phyloP scores from a whole-genome alignment of 2,888 invertebrate genomes.

The Zygogramma bicolorata region DNA sequence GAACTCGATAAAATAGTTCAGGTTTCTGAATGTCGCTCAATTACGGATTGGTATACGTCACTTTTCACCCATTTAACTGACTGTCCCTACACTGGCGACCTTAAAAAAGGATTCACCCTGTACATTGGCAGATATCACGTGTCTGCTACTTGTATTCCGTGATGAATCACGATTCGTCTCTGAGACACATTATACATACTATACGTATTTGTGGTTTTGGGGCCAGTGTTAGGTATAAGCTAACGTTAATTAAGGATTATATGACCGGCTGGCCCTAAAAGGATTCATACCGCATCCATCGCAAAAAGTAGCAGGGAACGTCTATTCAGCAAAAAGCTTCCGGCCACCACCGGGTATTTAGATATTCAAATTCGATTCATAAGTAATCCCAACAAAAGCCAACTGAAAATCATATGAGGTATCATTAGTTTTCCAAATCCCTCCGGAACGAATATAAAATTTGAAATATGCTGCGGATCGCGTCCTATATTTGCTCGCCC shows the following conservation, averaged over 20 bases:
- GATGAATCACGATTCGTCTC: background rate
- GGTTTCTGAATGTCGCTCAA: no score
- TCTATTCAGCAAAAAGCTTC: background rate
- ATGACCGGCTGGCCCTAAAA: background rate
- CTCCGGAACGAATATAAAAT: background rate
- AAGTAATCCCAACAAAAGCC: background rate
- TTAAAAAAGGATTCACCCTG: no score
- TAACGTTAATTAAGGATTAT: background rate
- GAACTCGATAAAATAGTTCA: no score
- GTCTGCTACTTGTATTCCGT: no score
- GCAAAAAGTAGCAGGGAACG: background rate
- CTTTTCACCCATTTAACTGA: no score
- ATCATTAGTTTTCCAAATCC: background rate
- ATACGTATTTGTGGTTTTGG: background rate
- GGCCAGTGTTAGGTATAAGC: background rate
- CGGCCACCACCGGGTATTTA: background rate
- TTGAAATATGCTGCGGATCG: background rate
- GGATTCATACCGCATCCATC: background rate
- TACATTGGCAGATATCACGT: no score
- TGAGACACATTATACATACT: background rate
- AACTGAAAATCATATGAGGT: background rate
- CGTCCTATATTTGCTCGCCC: constrained; percentile 4
- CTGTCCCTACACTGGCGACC: no score
- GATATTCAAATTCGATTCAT: background rate
- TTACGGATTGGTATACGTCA: no score